Base-by-base conservation (phyloP, 2,888 invertebrate species). In the Galeruca laticollis region DNA sequence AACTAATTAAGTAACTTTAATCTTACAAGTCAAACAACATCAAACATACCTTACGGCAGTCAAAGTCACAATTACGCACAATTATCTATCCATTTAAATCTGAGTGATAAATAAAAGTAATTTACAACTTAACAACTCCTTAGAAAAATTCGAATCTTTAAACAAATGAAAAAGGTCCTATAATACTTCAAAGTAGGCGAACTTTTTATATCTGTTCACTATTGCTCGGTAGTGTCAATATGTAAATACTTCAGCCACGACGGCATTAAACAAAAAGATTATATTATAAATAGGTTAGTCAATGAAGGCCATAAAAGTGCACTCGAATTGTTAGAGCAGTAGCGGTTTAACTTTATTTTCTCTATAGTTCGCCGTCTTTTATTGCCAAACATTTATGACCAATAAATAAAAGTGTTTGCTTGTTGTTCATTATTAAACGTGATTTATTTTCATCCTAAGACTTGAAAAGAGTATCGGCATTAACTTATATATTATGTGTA, bases 391-490 rank as follows among this genome's bases (percentile, higher is more conserved):
- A 74, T 80, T 81, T 81, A 81, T 76, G 79, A 75, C 75, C 74
- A 76, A 79, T 81, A 81, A 80, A 80, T 79, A 79, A 78, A 66
- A 79, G 73, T 76, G 78, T 79, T 76, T 79, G 81, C 79, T 81
- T 79, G 80, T 78, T 77, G 79, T 77, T 78, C 79, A 75, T 80
- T 80, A 79, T 79, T 79, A 75, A 76, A 74, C 69, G 75, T 80
- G 80, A 80, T 80, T 80, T 80, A 79, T 79, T 52, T 4, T 26
- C 21, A 6, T 52, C 52, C 8, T 20, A 8, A 6, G 20, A 51
- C 20, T 26, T 52, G 52, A 52, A 21, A 72, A 73, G 52, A 73
- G 72, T 66, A 70, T 70, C 73, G 70, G 68, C 69, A 70, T 61
- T 51, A 62, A 9, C 18, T 60, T 49, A 33, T 18, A 18, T 47